A percentile compares a stretch with the other conserved stretches of the same genome.
Evolutionary conservation across 2,888 invertebrate genomes (phyloP).

Genomic region (Ophion slaviceki): DNA sequence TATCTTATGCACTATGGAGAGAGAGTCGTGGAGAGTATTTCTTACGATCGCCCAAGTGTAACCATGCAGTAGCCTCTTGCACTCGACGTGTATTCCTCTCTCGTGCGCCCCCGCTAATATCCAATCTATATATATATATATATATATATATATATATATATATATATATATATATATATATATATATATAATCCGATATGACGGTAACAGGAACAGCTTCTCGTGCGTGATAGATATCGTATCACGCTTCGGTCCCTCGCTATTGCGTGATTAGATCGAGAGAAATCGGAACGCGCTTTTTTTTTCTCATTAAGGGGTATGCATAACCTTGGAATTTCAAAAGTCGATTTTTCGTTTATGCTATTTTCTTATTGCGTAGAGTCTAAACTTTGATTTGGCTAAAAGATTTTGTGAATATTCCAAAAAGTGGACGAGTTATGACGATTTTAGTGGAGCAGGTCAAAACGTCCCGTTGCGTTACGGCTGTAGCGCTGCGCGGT

Average conservation of each 20-base stretch:
- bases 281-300: conserved; percentile 30
- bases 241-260: conserved; percentile 36
- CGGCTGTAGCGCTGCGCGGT: too few relatives aligned
- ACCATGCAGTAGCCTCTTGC: conserved; percentile 56
- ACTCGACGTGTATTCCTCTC: conserved; percentile 37
- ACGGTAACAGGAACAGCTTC: conserved; percentile 53
- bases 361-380: too few relatives aligned
- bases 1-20: conserved; percentile 42
- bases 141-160: conserved; percentile 33
- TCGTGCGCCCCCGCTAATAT: conserved; percentile 50
- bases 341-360: too few relatives aligned
- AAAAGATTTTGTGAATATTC: too few relatives aligned
- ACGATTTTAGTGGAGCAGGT: too few relatives aligned
- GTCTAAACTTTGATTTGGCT: too few relatives aligned
- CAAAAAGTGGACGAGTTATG: too few relatives aligned
- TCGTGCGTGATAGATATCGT: conserved; percentile 54
- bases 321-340: too few relatives aligned
- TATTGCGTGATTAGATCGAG: conserved; percentile 44
- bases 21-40: conserved; percentile 52
- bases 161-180: conserved; percentile 34
- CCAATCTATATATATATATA: conserved; percentile 30
- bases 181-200: conserved; percentile 40
- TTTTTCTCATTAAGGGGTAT: too few relatives aligned
- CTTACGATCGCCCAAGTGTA: conserved; percentile 61
- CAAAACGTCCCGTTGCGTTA: too few relatives aligned